Conservation (phyloP, 2,113 vertebrate species). For the Centrocercus urophasianus region DNA sequence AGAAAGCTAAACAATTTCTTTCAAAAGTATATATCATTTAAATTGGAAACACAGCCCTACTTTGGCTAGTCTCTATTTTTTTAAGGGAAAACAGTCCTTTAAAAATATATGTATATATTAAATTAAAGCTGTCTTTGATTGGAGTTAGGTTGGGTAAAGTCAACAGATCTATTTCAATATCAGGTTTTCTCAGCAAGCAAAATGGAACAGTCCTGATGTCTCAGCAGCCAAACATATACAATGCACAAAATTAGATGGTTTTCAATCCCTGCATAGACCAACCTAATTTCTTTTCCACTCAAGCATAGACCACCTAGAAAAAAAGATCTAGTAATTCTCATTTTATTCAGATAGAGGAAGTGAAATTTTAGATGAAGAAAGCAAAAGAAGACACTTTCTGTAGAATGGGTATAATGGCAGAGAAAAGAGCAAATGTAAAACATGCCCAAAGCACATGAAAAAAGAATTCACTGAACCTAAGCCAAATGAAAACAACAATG, state of each 20-base stretch:
- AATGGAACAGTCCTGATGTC: not conserved
- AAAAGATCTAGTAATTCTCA: not conserved
- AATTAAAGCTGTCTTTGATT: not conserved
- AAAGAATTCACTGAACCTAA: not conserved
- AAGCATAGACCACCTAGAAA: not conserved
- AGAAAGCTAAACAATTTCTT: not conserved
- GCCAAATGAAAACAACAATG: not conserved
- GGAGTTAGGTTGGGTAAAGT: not conserved
- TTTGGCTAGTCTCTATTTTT: not conserved
- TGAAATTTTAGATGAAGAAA: not conserved
- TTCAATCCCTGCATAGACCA: not conserved
- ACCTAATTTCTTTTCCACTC: not conserved
- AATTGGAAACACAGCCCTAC: not conserved
- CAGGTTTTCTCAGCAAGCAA: not conserved
- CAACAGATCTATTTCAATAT: not conserved
- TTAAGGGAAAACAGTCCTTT: not conserved
- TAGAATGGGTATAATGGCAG: not conserved
- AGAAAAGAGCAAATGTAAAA: not conserved
- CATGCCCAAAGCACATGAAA: not conserved
- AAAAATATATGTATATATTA: not conserved
- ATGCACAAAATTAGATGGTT: not conserved
- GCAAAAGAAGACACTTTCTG: not conserved
- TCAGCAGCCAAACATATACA: not conserved
- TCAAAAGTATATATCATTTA: not conserved
- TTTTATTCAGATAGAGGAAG: not conserved